Evolutionary conservation across 2,113 vertebrate species (phyloP), one percentile per base, ranked within the genome.

Genomic region (Lipotes vexillifer): DNA sequence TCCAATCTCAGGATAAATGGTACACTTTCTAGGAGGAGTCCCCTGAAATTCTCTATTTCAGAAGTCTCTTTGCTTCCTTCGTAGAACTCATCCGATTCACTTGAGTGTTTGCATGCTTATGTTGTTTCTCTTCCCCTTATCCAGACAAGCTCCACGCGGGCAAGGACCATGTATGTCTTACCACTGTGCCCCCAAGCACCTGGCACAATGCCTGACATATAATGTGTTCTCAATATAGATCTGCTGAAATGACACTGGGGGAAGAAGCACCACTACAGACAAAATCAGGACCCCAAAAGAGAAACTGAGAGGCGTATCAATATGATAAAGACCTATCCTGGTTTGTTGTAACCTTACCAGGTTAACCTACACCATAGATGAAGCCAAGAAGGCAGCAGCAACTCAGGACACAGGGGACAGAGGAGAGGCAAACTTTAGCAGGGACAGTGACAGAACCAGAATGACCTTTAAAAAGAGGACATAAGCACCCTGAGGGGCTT

Each of bases 351-450:
- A 23, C 8, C 36, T 46, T 17, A 4, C 10, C 52, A 90, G 27
- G 14, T 44, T 55, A 20, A 77, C 9, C 52, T 41, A 0, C 1
- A 3, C 65, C n/a, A 17, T 5, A 49, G 38, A 10, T 1, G 12
- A 87, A 23, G 25, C 6, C 31, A 63, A 75, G 29, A 57, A 93
- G 36, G 3, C 25, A 31, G 14, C 23, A 68, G 31, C 21, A 57
- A n/a, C 41, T 93, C 33, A 46, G 20, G 7, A 46, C 15, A 66
- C 31, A 23, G 59, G 46, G 33, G 33, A 61, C 23, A 88, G 33
- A 63, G 1, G 13, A 80, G 5, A 83, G 23, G n/a, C 6, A 36
- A 36, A 86, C 10, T 23, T 83, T 13, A 63, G 21, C 4, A 41
- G 38, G 7, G 75, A 69, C 10, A 71, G n/a, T 12, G 65, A 75